Conservation (phyloP, 2,797 vertebrate genomes). For the Rachycentron canadum region DNA sequence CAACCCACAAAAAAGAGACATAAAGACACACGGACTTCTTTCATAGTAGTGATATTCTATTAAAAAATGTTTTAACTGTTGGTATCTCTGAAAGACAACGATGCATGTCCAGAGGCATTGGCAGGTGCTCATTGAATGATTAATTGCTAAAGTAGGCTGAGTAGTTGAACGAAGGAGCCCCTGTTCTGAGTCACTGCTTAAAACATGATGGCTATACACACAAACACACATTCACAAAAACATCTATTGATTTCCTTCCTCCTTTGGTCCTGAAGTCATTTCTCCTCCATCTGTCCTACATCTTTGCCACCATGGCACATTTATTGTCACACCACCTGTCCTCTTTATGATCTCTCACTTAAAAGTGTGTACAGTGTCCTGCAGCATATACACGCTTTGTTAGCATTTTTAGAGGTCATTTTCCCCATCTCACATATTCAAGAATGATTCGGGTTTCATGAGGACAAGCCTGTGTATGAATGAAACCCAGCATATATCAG, state of each 20-base stretch:
- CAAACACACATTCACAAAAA: constrained; percentile 24
- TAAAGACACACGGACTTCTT: constrained; percentile 75
- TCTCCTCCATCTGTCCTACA: constrained; percentile 31
- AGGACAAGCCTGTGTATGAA: constrained; percentile 1
- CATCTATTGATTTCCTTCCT: constrained; percentile 24
- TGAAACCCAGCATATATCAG: constrained; percentile 29
- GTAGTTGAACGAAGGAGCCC: constrained; percentile 30
- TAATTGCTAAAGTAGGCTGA: constrained; percentile 37
- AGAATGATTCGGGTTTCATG: constrained; percentile 18
- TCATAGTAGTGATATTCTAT: constrained; percentile 85
- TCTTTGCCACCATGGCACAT: constrained; percentile 28
- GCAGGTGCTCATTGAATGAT: constrained; percentile 44
- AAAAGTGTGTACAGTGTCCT: constrained; percentile 6
- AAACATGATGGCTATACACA: constrained; percentile 31
- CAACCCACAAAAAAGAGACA: constrained; percentile 54
- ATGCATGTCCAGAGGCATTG: constrained; percentile 73
- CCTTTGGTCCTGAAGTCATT: constrained; percentile 22
- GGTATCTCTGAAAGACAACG: constrained; percentile 81
- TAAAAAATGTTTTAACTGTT: constrained; percentile 77
- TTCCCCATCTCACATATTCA: constrained; percentile 1
- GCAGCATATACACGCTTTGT: background rate
- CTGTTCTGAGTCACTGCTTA: constrained; percentile 52
- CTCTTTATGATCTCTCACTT: constrained; percentile 31
- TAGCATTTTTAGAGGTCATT: background rate
- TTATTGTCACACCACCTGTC: constrained; percentile 30